Conservation (phyloP, 1,140 invertebrate species). For the Popillia japonica region DNA sequence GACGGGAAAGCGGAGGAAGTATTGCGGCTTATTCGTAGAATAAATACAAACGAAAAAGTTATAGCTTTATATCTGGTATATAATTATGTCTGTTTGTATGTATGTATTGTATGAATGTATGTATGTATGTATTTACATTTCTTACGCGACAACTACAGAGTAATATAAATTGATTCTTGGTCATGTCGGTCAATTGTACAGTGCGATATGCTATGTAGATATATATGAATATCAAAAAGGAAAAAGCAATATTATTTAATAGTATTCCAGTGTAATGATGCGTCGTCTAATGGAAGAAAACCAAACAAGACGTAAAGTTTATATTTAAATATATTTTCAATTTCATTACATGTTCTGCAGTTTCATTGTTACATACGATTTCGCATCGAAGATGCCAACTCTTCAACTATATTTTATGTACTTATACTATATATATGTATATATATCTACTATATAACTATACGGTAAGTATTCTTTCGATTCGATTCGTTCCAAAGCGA, state of each 20-base stretch:
- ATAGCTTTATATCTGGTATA: slow-evolving; percentile 20
- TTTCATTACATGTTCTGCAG: background rate
- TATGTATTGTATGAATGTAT: too few relatives aligned
- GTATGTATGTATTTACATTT: slow-evolving; percentile 36
- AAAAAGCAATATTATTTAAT: slow-evolving; percentile 14
- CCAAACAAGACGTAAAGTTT: slow-evolving; percentile 1
- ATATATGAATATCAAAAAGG: too few relatives aligned
- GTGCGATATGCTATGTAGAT: slow-evolving; percentile 33
- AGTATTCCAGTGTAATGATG: too few relatives aligned
- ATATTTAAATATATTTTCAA: slow-evolving; percentile 24
- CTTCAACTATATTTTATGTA: too few relatives aligned
- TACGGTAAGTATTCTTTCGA: too few relatives aligned
- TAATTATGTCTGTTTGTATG: too few relatives aligned
- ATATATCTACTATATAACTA: too few relatives aligned
- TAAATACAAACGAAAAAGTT: slow-evolving; percentile 24
- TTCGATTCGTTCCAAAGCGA: too few relatives aligned
- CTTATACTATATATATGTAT: too few relatives aligned
- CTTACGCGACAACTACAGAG: slow-evolving; percentile 20
- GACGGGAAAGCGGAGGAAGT: too few relatives aligned
- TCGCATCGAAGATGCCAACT: background rate
- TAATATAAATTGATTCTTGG: slow-evolving; percentile 18
- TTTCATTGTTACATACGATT: background rate
- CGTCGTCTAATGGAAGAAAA: slow-evolving; percentile 5
- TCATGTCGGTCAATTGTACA: slow-evolving; percentile 20
- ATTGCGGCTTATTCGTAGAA: slow-evolving; percentile 1